Evolutionary conservation across 2,797 vertebrate genomes (phyloP).

Genomic region (Mus spretus): DNA sequence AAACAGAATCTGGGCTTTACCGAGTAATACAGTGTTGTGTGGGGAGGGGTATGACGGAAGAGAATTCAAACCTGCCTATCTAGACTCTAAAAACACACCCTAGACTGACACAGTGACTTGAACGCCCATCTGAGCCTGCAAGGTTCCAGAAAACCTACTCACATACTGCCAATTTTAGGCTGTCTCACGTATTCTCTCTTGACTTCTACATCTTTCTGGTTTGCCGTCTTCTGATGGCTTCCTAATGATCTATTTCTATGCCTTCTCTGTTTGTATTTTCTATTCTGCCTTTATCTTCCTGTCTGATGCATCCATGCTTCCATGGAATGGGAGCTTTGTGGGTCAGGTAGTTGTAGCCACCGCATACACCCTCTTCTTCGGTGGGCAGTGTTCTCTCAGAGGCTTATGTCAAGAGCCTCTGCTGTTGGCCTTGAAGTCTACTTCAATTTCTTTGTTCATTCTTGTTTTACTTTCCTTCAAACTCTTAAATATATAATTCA

Average conservation of each 20-base stretch:
- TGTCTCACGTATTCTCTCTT: background rate
- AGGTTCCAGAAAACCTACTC: background rate
- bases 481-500: background rate
- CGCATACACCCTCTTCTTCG: background rate
- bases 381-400: background rate
- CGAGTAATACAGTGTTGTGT: background rate
- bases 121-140: too few species aligned
- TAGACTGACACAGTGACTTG: background rate
- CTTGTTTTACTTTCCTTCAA: background rate
- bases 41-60: background rate
- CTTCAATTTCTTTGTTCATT: background rate
- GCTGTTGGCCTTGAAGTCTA: background rate
- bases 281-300: background rate
- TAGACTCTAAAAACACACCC: background rate
- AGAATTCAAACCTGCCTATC: background rate
- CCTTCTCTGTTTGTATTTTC: background rate
- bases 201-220: background rate
- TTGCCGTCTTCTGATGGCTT: background rate
- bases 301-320: background rate
- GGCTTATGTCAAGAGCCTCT: background rate
- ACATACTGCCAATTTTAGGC: accelerated
- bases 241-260: background rate
- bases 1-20: background rate
- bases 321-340: background rate
- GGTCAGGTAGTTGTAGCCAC: too few species aligned